Base-by-base conservation (phyloP, 1,140 invertebrate genomes). In the Maniola jurtina region DNA sequence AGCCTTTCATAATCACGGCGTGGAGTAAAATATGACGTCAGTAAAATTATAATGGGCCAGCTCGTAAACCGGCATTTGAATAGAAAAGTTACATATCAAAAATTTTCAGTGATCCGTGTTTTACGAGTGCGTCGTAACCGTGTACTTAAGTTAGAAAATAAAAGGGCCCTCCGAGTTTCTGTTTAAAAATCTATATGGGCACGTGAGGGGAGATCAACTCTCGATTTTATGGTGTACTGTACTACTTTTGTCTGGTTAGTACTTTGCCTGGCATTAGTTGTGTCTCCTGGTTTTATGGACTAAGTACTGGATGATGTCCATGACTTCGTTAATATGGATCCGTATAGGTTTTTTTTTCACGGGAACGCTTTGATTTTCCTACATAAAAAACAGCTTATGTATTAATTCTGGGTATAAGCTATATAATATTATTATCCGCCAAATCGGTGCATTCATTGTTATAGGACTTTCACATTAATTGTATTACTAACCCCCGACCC, bases 21-120 rank as follows among this genome's bases (percentile, higher is more conserved):
- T 59, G 75, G 77, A 86, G 81, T 79, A 78, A 89, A 87, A 87
- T 88, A 87, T 81, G 81, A 85, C 74, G 78, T 83, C 81, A 84
- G 81, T 87, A 88, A 90, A 89, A 89, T 87, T 84, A 86, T 88
- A 89, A 90, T 86, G 83, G 85, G 73, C 73, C 72, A 64, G 73
- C 71, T 89, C 88, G 85, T 90, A 90, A 90, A 89, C 70, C 77
- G 71, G 74, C 85, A 89, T 90, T 90, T 90, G 88, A 90, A 90
- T 90, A 89, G 86, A 86, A 89, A 83, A 81, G 86, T 90, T 83
- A 90, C 88, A 89, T 90, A 90, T 90, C 88, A 90, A 90, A 90
- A 90, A 89, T 89, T 89, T 88, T 88, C 88, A 88, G 84, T 90
- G 86, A 90, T 88, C 88, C 88, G 84, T 89, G 80, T 83, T 90